Percentiles rank a stretch among this genome's conserved stretches.
phyloP scores from a whole-genome alignment of 2,888 invertebrate species.

The Mimas tiliae region DNA sequence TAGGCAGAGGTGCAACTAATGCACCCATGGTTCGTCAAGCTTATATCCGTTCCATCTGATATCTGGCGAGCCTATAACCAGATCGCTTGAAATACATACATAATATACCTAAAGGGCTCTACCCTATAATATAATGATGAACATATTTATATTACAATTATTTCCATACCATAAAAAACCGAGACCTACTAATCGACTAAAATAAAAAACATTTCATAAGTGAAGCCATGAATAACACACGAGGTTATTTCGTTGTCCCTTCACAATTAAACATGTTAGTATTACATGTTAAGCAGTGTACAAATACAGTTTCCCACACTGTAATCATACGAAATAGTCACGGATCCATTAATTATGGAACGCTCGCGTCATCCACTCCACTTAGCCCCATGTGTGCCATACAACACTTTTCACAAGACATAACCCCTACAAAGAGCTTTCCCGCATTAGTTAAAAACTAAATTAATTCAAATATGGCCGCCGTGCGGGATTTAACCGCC shows the following conservation, averaged over 20 bases:
- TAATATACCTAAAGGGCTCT: too few species aligned
- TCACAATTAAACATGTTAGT: constrained; percentile 21
- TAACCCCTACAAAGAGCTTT: constrained; percentile 59
- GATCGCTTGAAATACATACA: too few species aligned
- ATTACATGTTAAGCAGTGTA: constrained; percentile 20
- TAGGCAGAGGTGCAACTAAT: too few species aligned
- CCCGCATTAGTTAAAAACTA: constrained; percentile 70
- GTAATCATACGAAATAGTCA: constrained; percentile 27
- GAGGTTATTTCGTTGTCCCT: constrained; percentile 8
- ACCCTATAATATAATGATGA: too few species aligned
- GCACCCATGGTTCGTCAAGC: too few species aligned
- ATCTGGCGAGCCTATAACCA: too few species aligned
- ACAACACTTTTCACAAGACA: constrained; percentile 59
- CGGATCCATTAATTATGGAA: constrained; percentile 28
- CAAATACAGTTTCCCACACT: constrained; percentile 27
- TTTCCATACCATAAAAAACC: too few species aligned
- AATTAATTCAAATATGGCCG: constrained; percentile 74
- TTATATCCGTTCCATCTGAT: too few species aligned
- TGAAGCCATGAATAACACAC: not conserved
- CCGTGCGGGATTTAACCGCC: constrained; percentile 65
- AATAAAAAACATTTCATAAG: not conserved
- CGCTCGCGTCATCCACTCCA: constrained; percentile 25
- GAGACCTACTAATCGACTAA: not conserved
- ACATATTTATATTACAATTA: too few species aligned
- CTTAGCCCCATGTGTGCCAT: constrained; percentile 51